phyloP scores from a whole-genome alignment of 1,140 invertebrate genomes.

The Cyclargus thomasi region DNA sequence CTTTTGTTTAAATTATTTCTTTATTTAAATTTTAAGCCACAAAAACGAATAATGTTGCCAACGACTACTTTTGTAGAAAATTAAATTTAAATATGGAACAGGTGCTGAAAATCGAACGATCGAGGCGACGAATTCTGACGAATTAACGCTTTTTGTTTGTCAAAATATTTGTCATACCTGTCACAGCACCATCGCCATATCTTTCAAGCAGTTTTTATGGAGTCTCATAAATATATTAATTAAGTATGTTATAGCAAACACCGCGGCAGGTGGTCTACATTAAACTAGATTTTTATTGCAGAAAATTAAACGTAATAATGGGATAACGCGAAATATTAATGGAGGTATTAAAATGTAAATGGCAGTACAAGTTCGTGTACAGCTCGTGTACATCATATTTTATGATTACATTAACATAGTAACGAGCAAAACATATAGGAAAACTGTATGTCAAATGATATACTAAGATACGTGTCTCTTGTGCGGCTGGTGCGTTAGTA shows the following conservation, averaged over 20 bases:
- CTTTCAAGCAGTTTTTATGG: no score
- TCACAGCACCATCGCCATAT: no score
- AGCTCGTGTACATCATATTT: background rate
- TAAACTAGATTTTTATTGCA: background rate
- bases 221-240: no score
- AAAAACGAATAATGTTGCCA: background rate
- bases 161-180: background rate
- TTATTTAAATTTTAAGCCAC: background rate
- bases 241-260: no score
- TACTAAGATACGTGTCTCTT: background rate
- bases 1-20: background rate
- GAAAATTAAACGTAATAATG: background rate
- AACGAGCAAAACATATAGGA: background rate
- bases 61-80: background rate
- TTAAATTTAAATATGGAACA: background rate
- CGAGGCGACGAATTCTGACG: background rate
- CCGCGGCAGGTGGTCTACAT: background rate
- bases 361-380: background rate
- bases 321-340: background rate
- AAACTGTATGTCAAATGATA: background rate
- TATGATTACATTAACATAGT: background rate
- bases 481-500: no score
- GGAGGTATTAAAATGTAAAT: background rate
- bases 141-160: background rate
- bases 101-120: background rate